phyloP scores from a whole-genome alignment of 2,888 invertebrate species.

The Cataglyphis rosenhaueri region DNA sequence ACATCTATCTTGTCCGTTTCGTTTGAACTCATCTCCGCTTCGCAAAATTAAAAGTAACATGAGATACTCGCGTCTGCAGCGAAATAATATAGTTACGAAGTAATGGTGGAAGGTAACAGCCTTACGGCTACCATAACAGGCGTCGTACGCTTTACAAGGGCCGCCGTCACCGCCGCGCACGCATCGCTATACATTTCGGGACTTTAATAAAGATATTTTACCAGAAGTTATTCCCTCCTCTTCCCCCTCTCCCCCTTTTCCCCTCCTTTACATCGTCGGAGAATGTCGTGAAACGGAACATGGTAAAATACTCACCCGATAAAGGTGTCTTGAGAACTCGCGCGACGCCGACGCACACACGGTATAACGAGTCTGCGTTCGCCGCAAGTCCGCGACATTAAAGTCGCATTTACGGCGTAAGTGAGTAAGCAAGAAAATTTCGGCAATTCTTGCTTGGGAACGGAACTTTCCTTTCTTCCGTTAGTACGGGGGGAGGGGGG shows the following conservation, averaged over 20 bases:
- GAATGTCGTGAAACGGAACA: background rate
- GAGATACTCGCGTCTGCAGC: background rate
- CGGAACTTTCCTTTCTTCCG: background rate
- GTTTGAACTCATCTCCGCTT: conserved; percentile 25
- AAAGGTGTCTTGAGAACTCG: background rate
- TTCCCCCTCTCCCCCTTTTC: background rate
- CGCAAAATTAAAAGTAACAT: conserved; percentile 1
- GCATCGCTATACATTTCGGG: background rate
- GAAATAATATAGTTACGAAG: background rate
- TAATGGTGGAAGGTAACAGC: conserved; percentile 3
- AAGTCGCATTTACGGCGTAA: conserved; percentile 37
- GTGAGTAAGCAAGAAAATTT: conserved; percentile 41
- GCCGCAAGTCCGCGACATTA: conserved; percentile 18
- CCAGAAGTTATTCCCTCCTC: background rate
- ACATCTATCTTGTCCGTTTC: conserved; percentile 31
- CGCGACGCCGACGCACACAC: background rate
- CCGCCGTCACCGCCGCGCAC: background rate
- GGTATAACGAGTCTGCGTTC: conserved; percentile 14
- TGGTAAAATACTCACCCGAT: background rate
- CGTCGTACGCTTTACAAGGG: background rate
- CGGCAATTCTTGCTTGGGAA: conserved; percentile 7
- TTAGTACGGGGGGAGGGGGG: background rate
- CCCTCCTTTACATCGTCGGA: background rate
- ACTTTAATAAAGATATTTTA: conserved; percentile 39
- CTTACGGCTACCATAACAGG: background rate